These are phyloP conservation scores for Magallana nippona DNA, from an alignment of 2,888 invertebrate genomes.

Conservation along the genomic window DNA sequence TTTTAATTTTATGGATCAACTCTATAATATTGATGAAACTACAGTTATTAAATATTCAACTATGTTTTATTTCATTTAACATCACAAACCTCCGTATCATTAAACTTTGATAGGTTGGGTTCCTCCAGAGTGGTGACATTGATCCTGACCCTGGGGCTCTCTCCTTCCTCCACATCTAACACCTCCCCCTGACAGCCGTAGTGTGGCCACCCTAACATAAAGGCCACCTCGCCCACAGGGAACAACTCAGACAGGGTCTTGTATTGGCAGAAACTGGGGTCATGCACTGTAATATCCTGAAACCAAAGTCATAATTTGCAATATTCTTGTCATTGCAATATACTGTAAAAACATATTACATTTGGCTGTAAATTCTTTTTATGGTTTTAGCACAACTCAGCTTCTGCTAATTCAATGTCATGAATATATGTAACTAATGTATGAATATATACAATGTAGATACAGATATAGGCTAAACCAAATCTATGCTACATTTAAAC, in stretches of 20 bases:
- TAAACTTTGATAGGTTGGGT: conserved; percentile 66
- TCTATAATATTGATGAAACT: neutral
- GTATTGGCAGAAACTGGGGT: conserved; percentile 80
- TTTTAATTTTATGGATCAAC: no score
- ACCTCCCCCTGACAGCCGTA: conserved; percentile 90
- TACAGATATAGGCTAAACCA: no score
- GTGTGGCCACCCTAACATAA: conserved; percentile 89
- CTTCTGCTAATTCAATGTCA: no score
- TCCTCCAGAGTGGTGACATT: conserved; percentile 73
- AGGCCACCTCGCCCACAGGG: conserved; percentile 85
- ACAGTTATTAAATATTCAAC: neutral
- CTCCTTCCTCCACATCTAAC: conserved; percentile 66
- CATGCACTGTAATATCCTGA: conserved; percentile 77
- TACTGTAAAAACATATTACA: no score
- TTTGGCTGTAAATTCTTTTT: no score
- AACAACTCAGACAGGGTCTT: conserved; percentile 85
- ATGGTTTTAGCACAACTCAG: no score
- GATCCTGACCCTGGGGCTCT: conserved; percentile 72
- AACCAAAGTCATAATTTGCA: conserved; percentile 40
- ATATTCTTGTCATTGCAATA: neutral
- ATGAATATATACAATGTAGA: no score
- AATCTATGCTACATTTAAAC: no score
- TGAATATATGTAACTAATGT: no score
- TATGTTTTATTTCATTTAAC: neutral
- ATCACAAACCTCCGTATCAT: conserved; percentile 18